phyloP scores from a whole-genome alignment of 2,113 vertebrate genomes.

The Oriolus oriolus region DNA sequence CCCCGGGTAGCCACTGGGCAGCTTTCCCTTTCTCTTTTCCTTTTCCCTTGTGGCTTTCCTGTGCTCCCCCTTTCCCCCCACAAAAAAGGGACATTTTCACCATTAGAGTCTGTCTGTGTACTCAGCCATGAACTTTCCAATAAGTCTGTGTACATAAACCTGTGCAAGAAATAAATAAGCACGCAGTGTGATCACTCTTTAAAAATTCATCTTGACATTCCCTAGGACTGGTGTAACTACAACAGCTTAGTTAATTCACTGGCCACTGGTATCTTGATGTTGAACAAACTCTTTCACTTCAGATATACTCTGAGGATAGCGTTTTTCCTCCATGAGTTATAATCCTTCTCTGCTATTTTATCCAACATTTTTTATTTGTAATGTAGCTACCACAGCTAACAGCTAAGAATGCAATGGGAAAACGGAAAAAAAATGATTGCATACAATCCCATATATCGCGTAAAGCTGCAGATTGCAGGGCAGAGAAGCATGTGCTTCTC shows the following conservation, averaged over 20 bases:
- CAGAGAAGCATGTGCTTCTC: background rate
- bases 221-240: background rate
- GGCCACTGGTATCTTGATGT: background rate
- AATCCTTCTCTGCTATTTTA: background rate
- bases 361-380: background rate
- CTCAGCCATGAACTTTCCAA: background rate
- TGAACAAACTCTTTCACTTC: background rate
- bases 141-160: background rate
- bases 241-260: background rate
- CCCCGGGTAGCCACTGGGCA: background rate
- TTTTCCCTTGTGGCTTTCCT: background rate
- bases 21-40: background rate
- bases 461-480: background rate
- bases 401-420: background rate
- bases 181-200: background rate
- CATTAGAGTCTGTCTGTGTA: background rate
- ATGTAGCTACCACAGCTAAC: background rate
- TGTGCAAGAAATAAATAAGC: background rate
- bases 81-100: background rate
- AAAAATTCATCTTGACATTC: background rate
- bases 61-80: accelerated
- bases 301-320: background rate
- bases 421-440: background rate
- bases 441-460: background rate
- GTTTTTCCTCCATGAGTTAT: background rate